Evolutionary conservation across 2,113 vertebrate genomes (phyloP), one percentile per base, ranked within the genome.

Genomic region (Callipepla squamata): DNA sequence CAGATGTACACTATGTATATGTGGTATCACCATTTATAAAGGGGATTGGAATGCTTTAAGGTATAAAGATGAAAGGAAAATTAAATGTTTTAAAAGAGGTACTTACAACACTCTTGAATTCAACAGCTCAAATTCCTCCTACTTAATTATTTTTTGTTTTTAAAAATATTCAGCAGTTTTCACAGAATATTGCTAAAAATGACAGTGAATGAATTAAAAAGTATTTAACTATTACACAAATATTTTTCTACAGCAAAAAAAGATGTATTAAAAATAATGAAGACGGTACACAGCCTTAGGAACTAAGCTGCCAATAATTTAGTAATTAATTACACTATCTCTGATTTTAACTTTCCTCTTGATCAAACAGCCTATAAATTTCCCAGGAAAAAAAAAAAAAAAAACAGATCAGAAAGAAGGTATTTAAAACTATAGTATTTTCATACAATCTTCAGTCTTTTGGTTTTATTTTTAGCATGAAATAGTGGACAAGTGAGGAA

Each of bases 401-500:
- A 8, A 50, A 22, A 66, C n/a, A 1, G 13, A 23, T 1, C 1
- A 11, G 50, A 78, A 50, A 75, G 28, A 3, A 44, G 4, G 17
- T 2, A 61, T 23, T 66, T 80, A 44, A 59, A 91, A 44, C 14
- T 28, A 44, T 51, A 32, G 3, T 13, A 51, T 11, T 65, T 11
- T 9, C 25, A 66, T 11, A 67, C 21, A 90, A 59, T 36, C n/a
- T 23, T 79, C 25, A 48, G 80, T 19, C 6, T 73, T 36, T 38
- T 74, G 45, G 44, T 4, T 81, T 80, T 8, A 21, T 85, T 79
- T 89, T 62, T 47, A 53, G 3, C 18, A 32, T 3, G 8, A 74
- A 79, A 80, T 58, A 42, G 10, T 74, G 25, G 17, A 92, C 66
- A 7, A 2, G 1, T 47, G 45, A 75, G 36, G 18, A 57, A 74